These are phyloP conservation scores for Hydrochoerus hydrochaeris DNA, from an alignment of 2,113 vertebrate species.

Conservation along the genomic window DNA sequence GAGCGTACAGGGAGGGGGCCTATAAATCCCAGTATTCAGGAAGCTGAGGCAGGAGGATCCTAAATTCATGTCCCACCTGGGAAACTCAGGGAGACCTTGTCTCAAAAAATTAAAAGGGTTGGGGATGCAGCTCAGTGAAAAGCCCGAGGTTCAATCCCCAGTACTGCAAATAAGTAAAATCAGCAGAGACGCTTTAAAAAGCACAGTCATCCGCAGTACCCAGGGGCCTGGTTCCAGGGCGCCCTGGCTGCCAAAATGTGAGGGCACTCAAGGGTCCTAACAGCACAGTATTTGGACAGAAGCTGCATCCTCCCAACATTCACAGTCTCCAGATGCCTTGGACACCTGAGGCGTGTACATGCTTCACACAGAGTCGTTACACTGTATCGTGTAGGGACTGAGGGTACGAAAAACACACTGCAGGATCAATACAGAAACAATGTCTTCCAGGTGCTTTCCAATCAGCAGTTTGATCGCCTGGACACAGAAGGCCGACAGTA, in stretches of 20 bases:
- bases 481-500: no score
- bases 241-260: rapidly evolving
- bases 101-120: background rate
- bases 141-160: background rate
- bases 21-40: background rate
- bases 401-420: background rate
- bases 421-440: no score
- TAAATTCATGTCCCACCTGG: background rate
- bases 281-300: background rate
- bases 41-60: background rate
- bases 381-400: background rate
- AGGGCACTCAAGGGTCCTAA: no score
- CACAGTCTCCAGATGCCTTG: no score
- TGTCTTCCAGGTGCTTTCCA: no score
- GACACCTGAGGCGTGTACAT: rapidly evolving
- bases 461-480: background rate
- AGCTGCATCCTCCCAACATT: background rate
- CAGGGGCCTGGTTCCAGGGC: background rate
- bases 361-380: background rate
- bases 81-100: background rate
- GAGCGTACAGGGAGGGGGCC: background rate
- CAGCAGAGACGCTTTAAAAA: background rate
- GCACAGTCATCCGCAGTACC: background rate
- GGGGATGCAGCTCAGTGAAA: background rate
- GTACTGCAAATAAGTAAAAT: background rate